Conservation (phyloP, 1,140 invertebrate genomes). For the Drosophila lacertosa region DNA sequence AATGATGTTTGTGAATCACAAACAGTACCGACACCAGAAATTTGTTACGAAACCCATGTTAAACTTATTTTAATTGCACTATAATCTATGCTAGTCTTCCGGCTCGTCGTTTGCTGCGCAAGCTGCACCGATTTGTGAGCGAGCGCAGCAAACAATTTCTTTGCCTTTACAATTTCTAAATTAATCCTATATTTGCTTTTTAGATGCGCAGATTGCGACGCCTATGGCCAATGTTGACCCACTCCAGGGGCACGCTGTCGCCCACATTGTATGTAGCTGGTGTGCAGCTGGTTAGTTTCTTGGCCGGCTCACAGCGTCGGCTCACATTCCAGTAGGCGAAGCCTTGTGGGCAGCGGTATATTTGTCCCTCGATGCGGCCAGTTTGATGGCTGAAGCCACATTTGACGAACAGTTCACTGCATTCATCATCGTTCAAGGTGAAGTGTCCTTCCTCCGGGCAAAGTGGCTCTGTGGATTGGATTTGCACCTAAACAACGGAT, state of each 20-base stretch:
- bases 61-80: conserved; percentile 65
- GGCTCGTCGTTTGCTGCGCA: conserved; percentile 65
- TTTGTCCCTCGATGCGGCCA: conserved; percentile 87
- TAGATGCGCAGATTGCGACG: conserved; percentile 76
- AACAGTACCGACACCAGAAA: conserved; percentile 18
- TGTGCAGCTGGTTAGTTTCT: conserved; percentile 66
- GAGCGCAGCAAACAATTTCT: conserved; percentile 72
- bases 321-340: conserved; percentile 91
- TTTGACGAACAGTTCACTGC: conserved; percentile 90
- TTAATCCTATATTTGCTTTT: conserved; percentile 39
- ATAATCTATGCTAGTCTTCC: conserved; percentile 52
- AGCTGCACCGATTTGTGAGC: conserved; percentile 26
- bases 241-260: conserved; percentile 74
- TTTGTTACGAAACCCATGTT: conserved; percentile 19
- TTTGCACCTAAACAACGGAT: conserved; percentile 58
- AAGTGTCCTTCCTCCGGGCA: conserved; percentile 89
- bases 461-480: conserved; percentile 80
- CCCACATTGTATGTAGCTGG: conserved; percentile 60
- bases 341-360: conserved; percentile 90
- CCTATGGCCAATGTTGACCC: conserved; percentile 79
- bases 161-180: conserved; percentile 35
- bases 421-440: conserved; percentile 87
- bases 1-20: conserved; percentile 6
- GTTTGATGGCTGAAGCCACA: conserved; percentile 86
- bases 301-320: conserved; percentile 88